Evolutionary conservation across 2,113 vertebrate genomes (phyloP).

Genomic region (Dinomys branickii): DNA sequence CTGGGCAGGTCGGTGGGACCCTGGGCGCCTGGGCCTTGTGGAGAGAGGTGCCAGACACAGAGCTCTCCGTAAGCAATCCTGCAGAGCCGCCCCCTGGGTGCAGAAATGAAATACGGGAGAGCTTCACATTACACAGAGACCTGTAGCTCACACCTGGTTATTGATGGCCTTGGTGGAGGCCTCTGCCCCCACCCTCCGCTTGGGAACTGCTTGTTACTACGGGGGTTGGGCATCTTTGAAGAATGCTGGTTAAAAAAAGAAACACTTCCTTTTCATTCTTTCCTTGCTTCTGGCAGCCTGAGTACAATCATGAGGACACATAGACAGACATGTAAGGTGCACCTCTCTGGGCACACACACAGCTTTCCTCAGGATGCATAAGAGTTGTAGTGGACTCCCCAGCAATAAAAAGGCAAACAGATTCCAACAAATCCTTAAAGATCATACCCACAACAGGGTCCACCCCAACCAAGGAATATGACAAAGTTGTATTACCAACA

Average conservation of each 20-base stretch:
- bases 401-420: slow-evolving; percentile 35
- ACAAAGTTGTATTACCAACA: not conserved
- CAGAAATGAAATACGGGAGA: slow-evolving; percentile 91
- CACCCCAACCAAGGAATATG: not conserved
- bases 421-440: slow-evolving; percentile 35
- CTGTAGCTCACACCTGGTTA: slow-evolving; percentile 90
- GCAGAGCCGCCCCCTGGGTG: slow-evolving; percentile 89
- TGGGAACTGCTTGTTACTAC: slow-evolving; percentile 67
- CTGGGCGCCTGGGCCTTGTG: slow-evolving; percentile 87
- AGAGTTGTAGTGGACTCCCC: not conserved
- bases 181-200: slow-evolving; percentile 84
- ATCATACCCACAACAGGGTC: not conserved
- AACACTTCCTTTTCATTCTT: slow-evolving; percentile 53
- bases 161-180: slow-evolving; percentile 87
- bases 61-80: slow-evolving; percentile 89
- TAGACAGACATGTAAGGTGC: not conserved
- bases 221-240: slow-evolving; percentile 83
- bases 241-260: slow-evolving; percentile 80
- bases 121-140: slow-evolving; percentile 89
- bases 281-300: slow-evolving; percentile 19
- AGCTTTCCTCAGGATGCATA: not conserved
- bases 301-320: not conserved
- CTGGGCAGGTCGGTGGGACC: slow-evolving; percentile 89
- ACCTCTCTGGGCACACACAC: not conserved
- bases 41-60: slow-evolving; percentile 92